Conservation (phyloP, 2,888 invertebrate species). For the Metellina segmentata region DNA sequence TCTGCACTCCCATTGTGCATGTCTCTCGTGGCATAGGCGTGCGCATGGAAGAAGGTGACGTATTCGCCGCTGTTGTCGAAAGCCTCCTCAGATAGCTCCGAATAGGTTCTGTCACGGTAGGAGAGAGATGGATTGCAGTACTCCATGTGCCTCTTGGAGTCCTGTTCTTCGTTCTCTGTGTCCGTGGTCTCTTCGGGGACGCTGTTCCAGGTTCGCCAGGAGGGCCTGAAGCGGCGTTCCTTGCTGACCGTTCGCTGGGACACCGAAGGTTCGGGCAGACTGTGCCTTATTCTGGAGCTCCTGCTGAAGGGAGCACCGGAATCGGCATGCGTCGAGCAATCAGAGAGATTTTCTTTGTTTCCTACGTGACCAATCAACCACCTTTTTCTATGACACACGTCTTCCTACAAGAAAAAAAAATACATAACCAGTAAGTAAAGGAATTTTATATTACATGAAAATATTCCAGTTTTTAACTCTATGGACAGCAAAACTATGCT, state of each 20-base stretch:
- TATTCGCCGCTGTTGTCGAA: slow-evolving; percentile 77
- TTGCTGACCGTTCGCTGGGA: slow-evolving; percentile 29
- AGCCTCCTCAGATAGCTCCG: slow-evolving; percentile 65
- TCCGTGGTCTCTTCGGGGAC: slow-evolving; percentile 79
- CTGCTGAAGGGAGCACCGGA: slow-evolving; percentile 56
- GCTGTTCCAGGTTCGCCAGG: slow-evolving; percentile 73
- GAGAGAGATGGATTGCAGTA: slow-evolving; percentile 64
- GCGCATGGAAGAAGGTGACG: slow-evolving; percentile 78
- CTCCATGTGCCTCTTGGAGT: slow-evolving; percentile 72
- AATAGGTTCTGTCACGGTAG: slow-evolving; percentile 54
- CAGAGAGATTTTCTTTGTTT: slow-evolving; percentile 56
- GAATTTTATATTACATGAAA: neutral
- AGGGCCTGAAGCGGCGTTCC: slow-evolving; percentile 62
- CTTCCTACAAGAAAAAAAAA: slow-evolving; percentile 45
- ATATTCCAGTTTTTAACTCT: too few relatives aligned
- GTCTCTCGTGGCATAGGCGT: slow-evolving; percentile 72
- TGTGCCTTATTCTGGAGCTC: slow-evolving; percentile 62
- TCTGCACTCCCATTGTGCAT: slow-evolving; percentile 41
- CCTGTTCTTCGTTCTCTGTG: slow-evolving; percentile 79
- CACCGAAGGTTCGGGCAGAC: slow-evolving; percentile 71
- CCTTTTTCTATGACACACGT: slow-evolving; percentile 62
- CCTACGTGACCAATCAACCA: slow-evolving; percentile 60
- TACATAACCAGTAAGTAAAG: neutral
- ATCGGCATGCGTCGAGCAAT: slow-evolving; percentile 29
- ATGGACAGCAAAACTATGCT: too few relatives aligned